Percentiles rank a stretch among this genome's conserved stretches.
Conservation (phyloP, 2,113 vertebrate genomes). For the Irena cyanogastra region DNA sequence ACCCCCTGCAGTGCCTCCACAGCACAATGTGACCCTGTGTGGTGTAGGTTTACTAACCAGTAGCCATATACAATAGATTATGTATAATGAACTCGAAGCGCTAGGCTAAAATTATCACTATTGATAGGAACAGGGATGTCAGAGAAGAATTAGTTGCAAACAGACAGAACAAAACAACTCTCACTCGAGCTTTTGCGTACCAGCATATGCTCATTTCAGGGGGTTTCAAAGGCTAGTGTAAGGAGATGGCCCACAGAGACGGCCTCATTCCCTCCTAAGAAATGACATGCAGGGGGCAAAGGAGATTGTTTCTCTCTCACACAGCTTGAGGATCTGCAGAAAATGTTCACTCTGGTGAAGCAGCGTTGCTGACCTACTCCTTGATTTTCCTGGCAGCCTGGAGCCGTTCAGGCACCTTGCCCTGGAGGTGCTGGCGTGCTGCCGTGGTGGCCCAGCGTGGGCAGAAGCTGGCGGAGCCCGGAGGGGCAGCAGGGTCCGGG, state of each 20-base stretch:
- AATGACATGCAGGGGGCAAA: not conserved
- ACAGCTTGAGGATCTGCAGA: not conserved
- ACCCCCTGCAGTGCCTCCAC: not conserved
- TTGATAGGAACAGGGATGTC: not conserved
- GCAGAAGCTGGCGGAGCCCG: not conserved
- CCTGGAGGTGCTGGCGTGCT: fast-evolving
- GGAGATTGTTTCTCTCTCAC: not conserved
- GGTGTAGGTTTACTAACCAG: not conserved
- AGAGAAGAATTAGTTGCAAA: not conserved
- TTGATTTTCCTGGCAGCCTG: not conserved
- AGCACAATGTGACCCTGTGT: not conserved
- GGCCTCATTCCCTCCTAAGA: not conserved
- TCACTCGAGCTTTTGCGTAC: not conserved
- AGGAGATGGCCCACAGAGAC: not conserved
- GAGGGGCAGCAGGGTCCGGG: fast-evolving
- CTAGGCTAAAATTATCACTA: not conserved
- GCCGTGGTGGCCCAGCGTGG: fast-evolving
- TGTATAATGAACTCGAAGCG: not conserved
- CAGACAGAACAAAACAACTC: not conserved
- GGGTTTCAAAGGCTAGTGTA: not conserved
- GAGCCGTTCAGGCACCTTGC: not conserved
- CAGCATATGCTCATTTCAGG: not conserved
- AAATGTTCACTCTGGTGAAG: not conserved
- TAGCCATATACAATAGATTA: not conserved
- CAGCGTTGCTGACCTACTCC: not conserved